These are phyloP conservation scores for Cathartes aura DNA, from an alignment of 2,113 vertebrate species.

Conservation along the genomic window DNA sequence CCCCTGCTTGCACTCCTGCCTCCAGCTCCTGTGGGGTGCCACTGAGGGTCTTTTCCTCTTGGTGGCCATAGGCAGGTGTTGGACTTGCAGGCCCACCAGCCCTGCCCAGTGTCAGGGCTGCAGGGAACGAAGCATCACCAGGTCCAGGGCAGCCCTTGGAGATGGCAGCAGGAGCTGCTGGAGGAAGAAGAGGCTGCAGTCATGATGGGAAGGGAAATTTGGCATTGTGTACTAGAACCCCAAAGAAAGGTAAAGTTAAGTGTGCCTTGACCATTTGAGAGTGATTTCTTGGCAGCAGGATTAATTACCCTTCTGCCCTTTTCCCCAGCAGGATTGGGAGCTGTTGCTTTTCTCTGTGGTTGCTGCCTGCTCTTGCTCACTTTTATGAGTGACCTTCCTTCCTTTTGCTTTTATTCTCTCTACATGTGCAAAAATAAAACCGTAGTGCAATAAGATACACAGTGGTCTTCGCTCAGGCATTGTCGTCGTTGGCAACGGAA, in stretches of 20 bases:
- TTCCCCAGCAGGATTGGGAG: neutral
- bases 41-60: neutral
- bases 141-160: neutral
- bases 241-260: neutral
- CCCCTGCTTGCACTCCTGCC: neutral
- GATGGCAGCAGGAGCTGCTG: neutral
- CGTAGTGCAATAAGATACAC: constrained; percentile 92
- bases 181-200: neutral
- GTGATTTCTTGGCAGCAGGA: neutral
- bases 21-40: neutral
- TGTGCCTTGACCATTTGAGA: neutral
- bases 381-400: neutral
- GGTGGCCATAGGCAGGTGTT: neutral
- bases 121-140: rapidly evolving
- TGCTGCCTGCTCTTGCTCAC: neutral
- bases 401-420: constrained; percentile 18
- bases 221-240: neutral
- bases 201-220: neutral
- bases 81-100: neutral
- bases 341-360: neutral
- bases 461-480: constrained; percentile 91
- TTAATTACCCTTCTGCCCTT: neutral
- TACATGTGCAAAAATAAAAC: neutral
- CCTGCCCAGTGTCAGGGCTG: neutral
- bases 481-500: constrained; percentile 90